Evolutionary conservation across 2,797 vertebrate species (phyloP), one percentile per base, ranked within the genome.

Genomic region (Cuculus canorus): DNA sequence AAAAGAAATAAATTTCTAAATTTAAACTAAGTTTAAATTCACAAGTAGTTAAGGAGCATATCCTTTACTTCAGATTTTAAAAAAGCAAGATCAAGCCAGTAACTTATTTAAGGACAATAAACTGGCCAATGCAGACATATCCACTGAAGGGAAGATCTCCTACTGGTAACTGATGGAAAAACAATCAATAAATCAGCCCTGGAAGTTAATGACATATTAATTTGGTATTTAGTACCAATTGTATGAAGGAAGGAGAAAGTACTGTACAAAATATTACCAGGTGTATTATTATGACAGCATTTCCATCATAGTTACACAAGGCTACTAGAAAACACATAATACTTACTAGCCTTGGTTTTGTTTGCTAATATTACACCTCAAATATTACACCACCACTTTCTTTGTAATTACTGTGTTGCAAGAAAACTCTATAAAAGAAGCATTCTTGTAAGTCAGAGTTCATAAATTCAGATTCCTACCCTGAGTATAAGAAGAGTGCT

Each of bases 101-200:
- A 70, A 11, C 15, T 90, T 39, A 39, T 39, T 94, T 94, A 77
- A 79, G 18, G 27, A 61, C 18, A 83, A 41, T 91, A 54, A 88
- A 80, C 48, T 61, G 41, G 24, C 27, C 69, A 61, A 9, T 87
- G 56, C 75, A 76, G 91, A 80, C 16, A 13, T 75, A 73, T 52
- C 60, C 82, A 52, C 61, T 63, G 77, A 93, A 92, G 61, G 69
- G 53, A 54, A 57, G 63, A 94, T 41, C 57, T 88, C 63, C 95
- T 92, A 94, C 77, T 96, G 88, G 77, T 77, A 92, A 80, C 86
- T 83, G 91, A 88, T 24, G 45, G 82, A 96, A 95, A 93, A 4
- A 5, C 1, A 70, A 61, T 96, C 79, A 88, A 77, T 88, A 95
- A 94, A 86, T 91, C 75, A 94, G 56, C 47, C 41, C 41, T 43